Conservation (phyloP, 2,888 invertebrate genomes). For the Nezara viridula region DNA sequence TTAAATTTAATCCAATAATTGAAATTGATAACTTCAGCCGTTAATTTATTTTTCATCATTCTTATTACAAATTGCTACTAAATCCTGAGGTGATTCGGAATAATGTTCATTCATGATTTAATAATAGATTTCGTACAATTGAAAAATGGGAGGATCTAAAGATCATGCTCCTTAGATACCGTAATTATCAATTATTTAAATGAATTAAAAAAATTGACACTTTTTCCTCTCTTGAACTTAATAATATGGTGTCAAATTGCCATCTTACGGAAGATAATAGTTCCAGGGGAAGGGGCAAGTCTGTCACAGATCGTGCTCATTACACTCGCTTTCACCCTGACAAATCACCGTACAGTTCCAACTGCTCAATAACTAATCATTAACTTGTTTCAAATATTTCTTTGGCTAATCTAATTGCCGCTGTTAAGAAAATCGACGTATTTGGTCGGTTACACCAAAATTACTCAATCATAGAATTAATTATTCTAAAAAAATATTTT, state of each 20-base stretch:
- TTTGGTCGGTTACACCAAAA: neutral
- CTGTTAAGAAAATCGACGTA: neutral
- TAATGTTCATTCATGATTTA: neutral
- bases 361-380: neutral
- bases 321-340: neutral
- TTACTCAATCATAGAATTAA: no score
- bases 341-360: conserved; percentile 15
- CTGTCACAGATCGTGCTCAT: conserved; percentile 6
- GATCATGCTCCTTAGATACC: no score
- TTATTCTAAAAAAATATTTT: no score
- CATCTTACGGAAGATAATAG: neutral
- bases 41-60: no score
- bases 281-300: neutral
- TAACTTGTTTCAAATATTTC: neutral
- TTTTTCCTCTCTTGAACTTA: no score
- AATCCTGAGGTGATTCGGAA: no score
- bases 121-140: neutral
- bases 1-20: no score
- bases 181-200: neutral
- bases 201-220: neutral
- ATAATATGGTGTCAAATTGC: neutral
- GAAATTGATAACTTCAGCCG: no score
- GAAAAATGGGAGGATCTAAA: neutral
- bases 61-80: no score
- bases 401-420: neutral